Base-by-base conservation (phyloP, 2,888 invertebrate genomes). In the Stenurella melanura region DNA sequence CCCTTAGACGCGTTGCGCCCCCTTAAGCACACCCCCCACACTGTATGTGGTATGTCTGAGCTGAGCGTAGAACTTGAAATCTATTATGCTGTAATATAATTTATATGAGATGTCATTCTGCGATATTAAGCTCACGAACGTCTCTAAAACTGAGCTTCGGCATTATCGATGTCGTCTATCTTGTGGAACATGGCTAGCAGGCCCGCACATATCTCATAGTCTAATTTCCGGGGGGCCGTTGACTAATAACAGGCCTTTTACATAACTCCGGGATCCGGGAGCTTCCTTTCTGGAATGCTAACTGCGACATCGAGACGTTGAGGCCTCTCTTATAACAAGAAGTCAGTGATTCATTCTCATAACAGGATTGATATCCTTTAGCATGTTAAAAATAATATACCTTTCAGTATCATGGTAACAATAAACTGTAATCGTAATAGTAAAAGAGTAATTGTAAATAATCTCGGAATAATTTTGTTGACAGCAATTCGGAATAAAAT, bases 201-300 rank as follows among this genome's bases (percentile, higher is more conserved):
- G 83, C 78, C 84, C 84, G 83, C 84, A 85, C 84, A 86, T 86
- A 86, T 86, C 86, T 86, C 85, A 84, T 80, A 83, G 85, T 85
- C 85, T 86, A 86, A 86, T 86, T 86, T 86, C 86, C 86, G 85
- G 83, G 80, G 83, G 82, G 83, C 83, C 84, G 83, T 83, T 86
- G 85, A 86, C 86, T 86, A 86, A 86, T 86, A 86, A 86, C 86
- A 76, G 84, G 78, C 85, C 85, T 85, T 85, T 85, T 85, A 83
- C 86, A 85, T 86, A 85, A 84, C 84, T 84, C 83, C 80, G 80
- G 80, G 81, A 79, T 74, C 78, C 68, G 78, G 75, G 78, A 80
- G 83, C 81, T 83, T 85, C 83, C 85, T 82, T 80, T 77, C 80
- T 80, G 74, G 82, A 83, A 85, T 83, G 82, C 79, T 79, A 81